A percentile compares a stretch with the other conserved stretches of the same genome.
Evolutionary conservation across 2,888 invertebrate species (phyloP).

Genomic region (Amphipyra berbera): DNA sequence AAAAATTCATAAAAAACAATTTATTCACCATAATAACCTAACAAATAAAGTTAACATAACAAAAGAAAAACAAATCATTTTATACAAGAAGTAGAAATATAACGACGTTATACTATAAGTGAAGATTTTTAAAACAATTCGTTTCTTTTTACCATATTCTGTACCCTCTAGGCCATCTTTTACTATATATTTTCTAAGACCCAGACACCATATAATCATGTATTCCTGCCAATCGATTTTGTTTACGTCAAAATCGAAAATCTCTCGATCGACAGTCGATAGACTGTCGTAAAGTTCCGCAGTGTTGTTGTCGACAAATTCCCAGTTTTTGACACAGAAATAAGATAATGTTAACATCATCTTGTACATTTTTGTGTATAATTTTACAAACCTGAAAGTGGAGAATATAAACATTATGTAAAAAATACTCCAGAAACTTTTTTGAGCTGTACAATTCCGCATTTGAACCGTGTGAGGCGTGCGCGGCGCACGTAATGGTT

Average conservation of each 20-base stretch:
- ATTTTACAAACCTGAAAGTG: conserved; percentile 61
- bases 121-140: conserved; percentile 41
- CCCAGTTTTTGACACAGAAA: conserved; percentile 59
- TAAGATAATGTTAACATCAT: conserved; percentile 44
- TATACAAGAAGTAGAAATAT: conserved; percentile 31
- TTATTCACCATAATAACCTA: no score
- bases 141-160: conserved; percentile 44
- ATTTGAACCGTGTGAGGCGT: no score
- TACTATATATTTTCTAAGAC: conserved; percentile 58
- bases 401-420: not conserved
- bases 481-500: no score
- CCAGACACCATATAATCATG: conserved; percentile 54
- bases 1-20: no score
- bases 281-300: conserved; percentile 41
- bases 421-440: no score
- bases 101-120: not conserved
- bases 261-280: conserved; percentile 54
- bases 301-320: conserved; percentile 59
- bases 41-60: conserved; percentile 1
- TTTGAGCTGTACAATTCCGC: no score
- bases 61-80: conserved; percentile 13
- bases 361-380: conserved; percentile 57
- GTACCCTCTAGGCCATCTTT: conserved; percentile 62
- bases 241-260: conserved; percentile 62
- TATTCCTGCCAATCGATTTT: conserved; percentile 56